Conservation (phyloP, 2,113 vertebrate species). For the Cynopterus brachyotis region DNA sequence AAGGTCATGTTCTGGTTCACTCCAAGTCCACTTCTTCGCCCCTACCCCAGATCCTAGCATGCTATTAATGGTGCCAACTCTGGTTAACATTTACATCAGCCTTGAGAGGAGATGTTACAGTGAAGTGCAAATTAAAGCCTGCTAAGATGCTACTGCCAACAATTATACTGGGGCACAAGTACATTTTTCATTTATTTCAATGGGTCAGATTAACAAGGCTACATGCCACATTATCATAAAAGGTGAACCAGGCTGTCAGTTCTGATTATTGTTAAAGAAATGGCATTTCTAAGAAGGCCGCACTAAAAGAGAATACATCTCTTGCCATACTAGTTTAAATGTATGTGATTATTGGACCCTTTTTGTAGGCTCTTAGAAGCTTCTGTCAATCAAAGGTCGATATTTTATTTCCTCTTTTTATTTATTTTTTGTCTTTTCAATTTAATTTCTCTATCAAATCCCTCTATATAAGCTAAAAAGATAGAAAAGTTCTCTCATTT, state of each 20-base stretch:
- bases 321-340: constrained; percentile 66
- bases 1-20: constrained; percentile 64
- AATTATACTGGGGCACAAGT: constrained; percentile 84
- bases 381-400: constrained; percentile 38
- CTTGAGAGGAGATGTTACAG: constrained; percentile 81
- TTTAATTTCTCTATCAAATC: neutral
- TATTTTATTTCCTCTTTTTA: neutral
- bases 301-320: constrained; percentile 59
- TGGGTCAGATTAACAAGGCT: constrained; percentile 90
- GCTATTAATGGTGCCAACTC: constrained; percentile 69
- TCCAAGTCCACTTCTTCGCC: constrained; percentile 12
- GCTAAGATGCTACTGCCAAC: constrained; percentile 85
- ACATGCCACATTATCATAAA: constrained; percentile 88
- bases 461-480: neutral
- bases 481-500: neutral
- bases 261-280: constrained; percentile 82
- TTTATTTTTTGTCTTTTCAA: constrained; percentile 51
- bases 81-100: constrained; percentile 78
- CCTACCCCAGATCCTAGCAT: constrained; percentile 39
- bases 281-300: constrained; percentile 71
- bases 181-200: constrained; percentile 86
- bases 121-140: constrained; percentile 85
- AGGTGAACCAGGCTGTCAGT: constrained; percentile 86
- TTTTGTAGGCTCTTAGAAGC: constrained; percentile 32
- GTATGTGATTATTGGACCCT: constrained; percentile 43